These are phyloP conservation scores for Lordiphosa fenestrarum DNA, from an alignment of 2,888 invertebrate species.

Conservation along the genomic window DNA sequence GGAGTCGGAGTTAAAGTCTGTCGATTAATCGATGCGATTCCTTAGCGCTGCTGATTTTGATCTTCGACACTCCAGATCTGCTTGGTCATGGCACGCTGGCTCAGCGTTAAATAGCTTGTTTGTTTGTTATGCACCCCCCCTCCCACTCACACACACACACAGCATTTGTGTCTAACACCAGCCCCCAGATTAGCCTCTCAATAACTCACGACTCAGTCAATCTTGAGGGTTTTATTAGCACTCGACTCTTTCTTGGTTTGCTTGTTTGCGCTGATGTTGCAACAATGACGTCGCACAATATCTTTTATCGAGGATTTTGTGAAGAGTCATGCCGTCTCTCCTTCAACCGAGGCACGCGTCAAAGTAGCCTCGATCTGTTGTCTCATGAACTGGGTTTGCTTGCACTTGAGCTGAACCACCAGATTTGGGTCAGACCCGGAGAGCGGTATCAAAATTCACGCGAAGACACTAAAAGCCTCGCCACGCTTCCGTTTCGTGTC, in stretches of 20 bases:
- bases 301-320: slow-evolving; percentile 16
- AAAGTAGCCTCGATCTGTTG: slow-evolving; percentile 49
- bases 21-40: slow-evolving; percentile 76
- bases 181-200: slow-evolving; percentile 59
- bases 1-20: slow-evolving; percentile 4
- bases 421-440: slow-evolving; percentile 20
- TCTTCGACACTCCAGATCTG: slow-evolving; percentile 61
- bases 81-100: slow-evolving; percentile 59
- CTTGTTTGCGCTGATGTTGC: slow-evolving; percentile 60
- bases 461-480: slow-evolving; percentile 21
- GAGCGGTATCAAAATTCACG: slow-evolving; percentile 16
- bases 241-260: slow-evolving; percentile 54
- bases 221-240: slow-evolving; percentile 65
- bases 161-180: slow-evolving; percentile 62
- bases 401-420: neutral
- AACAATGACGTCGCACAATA: slow-evolving; percentile 71
- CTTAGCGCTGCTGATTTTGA: slow-evolving; percentile 70
- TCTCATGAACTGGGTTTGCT: slow-evolving; percentile 14
- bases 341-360: slow-evolving; percentile 54
- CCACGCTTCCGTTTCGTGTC: slow-evolving; percentile 42
- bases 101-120: slow-evolving; percentile 76
- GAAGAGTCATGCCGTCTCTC: slow-evolving; percentile 45
- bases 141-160: slow-evolving; percentile 24
- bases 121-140: slow-evolving; percentile 67
- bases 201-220: slow-evolving; percentile 70